These are phyloP conservation scores for Apamea sordens DNA, from an alignment of 2,888 invertebrate species.

Conservation along the genomic window DNA sequence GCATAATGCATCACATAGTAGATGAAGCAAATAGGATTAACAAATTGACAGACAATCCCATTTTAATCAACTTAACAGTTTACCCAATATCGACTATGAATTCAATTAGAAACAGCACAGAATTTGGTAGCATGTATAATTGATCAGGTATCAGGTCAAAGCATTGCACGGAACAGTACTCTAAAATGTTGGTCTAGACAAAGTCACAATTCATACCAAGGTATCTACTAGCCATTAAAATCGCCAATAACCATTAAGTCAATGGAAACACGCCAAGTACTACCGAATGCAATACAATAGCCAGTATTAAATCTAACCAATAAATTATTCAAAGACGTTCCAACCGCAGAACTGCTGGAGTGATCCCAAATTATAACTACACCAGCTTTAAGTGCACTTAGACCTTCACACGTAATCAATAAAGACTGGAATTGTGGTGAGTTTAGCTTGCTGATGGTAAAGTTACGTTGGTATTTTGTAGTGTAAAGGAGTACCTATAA, in stretches of 20 bases:
- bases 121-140: conserved; percentile 24
- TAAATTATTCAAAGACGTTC: conserved; percentile 74
- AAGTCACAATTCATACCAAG: conserved; percentile 59
- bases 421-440: conserved; percentile 37
- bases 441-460: background rate
- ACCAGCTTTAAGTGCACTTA: background rate
- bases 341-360: conserved; percentile 63
- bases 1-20: background rate
- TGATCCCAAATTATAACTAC: conserved; percentile 50
- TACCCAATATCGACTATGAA: background rate
- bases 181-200: conserved; percentile 56
- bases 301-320: conserved; percentile 73
- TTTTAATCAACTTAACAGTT: conserved; percentile 5
- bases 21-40: background rate
- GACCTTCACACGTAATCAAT: conserved; percentile 4
- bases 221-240: conserved; percentile 56
- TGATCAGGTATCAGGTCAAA: conserved; percentile 34
- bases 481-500: conserved; percentile 61
- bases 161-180: background rate
- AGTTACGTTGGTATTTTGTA: conserved; percentile 41
- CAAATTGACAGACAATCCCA: background rate
- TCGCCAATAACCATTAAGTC: conserved; percentile 57
- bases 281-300: conserved; percentile 71
- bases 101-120: background rate
- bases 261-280: conserved; percentile 68